Base-by-base conservation (phyloP, 1,140 invertebrate species). In the Pseudomyrmex pallidus region DNA sequence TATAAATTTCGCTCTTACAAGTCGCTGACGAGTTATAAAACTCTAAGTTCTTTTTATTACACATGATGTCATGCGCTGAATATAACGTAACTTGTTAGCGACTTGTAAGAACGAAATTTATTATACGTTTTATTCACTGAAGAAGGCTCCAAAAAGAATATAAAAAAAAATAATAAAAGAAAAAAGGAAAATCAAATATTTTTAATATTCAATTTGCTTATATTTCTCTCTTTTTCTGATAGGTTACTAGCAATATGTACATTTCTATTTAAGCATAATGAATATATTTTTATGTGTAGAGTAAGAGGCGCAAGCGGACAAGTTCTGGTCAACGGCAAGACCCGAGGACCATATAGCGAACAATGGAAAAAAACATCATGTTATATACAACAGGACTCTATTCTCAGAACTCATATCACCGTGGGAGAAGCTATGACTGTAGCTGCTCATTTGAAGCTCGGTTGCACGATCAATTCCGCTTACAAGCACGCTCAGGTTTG, bases 311-410 rank as follows among this genome's bases (percentile, higher is more conserved):
- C 96, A 2, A 95, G 94, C 52, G 97, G 97, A 12, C 94, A 95
- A 74, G 96, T 98, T 77, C 93, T 95, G 59, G 95, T 98, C 1
- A 98, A 98, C 90, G 97, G 97, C 7, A 96, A 96, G 86, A 94
- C 96, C 4, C 95, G 98, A 20, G 95, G 97, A 82, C 95, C 98
- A 90, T 95, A 96, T 77, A 95, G 96, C 46, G 93, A 95, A 83
- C 92, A 92, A 73, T 97, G 96, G 95, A 96, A 96, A 87, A 98
- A 97, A 93, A 95, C 98, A 64, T 97, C 97, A 4, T 97, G 97
- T 90, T 99, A 98, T 94, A 98, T 99, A 88, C 98, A 98, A 95
- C 98, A 99, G 93, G 97, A 98, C 84, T 97, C 98, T 90, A 93
- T 98, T 62, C 94, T 98, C 25, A 96, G 98, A 86, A 96, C 97